Percentiles rank a stretch among this genome's conserved stretches.
phyloP scores from a whole-genome alignment of 2,797 vertebrate genomes.

The Pipistrellus pygmaeus region DNA sequence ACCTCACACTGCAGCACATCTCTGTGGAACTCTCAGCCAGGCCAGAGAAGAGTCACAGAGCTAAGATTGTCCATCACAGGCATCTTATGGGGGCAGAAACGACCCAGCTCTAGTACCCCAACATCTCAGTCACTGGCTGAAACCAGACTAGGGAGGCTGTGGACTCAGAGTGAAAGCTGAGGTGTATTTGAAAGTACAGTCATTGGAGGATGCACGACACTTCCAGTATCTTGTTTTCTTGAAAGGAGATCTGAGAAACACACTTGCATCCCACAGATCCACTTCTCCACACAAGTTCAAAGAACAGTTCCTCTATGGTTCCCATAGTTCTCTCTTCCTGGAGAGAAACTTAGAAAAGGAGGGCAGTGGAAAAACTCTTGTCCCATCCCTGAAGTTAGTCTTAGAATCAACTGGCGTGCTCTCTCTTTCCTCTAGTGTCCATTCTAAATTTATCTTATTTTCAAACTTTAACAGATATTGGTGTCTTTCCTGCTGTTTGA shows the following conservation, averaged over 20 bases:
- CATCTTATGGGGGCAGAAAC: not conserved
- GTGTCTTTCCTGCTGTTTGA: not conserved
- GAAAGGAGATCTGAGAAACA: not conserved
- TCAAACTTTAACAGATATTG: not conserved
- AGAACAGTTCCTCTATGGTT: not conserved
- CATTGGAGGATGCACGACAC: not conserved
- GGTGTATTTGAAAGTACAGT: not conserved
- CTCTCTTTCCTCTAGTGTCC: not conserved
- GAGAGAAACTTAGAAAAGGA: constrained; percentile 30
- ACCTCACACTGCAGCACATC: not conserved
- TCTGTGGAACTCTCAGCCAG: not conserved
- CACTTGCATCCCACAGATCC: not conserved
- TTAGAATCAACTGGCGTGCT: not conserved
- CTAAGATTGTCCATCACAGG: not conserved
- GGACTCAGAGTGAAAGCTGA: not conserved
- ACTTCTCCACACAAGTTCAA: constrained; percentile 11
- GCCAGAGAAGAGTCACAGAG: not conserved
- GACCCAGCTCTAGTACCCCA: not conserved
- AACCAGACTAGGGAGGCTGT: not conserved
- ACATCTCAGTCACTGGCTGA: not conserved
- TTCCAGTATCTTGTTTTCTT: not conserved
- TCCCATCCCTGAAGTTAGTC: not conserved
- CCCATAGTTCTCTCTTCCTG: not conserved
- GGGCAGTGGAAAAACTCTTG: not conserved
- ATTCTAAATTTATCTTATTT: not conserved